phyloP scores from a whole-genome alignment of 2,113 vertebrate genomes.

The Hippoglossus stenolepis region DNA sequence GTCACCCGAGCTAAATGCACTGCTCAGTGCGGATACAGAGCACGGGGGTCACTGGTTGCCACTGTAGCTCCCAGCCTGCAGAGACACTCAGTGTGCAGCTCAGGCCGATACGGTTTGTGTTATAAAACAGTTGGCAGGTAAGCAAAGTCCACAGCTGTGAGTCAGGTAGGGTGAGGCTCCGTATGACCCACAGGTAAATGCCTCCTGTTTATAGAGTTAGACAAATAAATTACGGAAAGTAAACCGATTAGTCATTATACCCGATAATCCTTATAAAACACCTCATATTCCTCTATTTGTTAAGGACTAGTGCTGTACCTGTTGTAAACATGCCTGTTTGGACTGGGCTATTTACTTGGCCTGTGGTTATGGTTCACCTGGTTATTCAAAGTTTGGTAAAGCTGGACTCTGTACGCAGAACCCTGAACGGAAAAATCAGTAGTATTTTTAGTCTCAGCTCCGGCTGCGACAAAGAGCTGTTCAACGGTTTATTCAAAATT shows the following conservation, averaged over 20 bases:
- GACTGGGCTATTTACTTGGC: too few relatives aligned
- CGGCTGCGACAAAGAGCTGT: too few relatives aligned
- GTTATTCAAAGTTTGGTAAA: too few relatives aligned
- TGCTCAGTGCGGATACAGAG: conserved; percentile 11
- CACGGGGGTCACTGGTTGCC: conserved; percentile 27
- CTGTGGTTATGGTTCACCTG: too few relatives aligned
- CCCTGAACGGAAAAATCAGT: too few relatives aligned
- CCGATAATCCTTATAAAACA: too few relatives aligned
- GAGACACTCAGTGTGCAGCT: neutral
- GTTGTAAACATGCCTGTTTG: too few relatives aligned
- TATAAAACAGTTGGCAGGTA: conserved; percentile 32
- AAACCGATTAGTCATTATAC: neutral
- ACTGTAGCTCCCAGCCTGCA: conserved; percentile 9
- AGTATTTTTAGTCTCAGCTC: too few relatives aligned
- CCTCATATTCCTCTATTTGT: too few relatives aligned
- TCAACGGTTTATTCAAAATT: too few relatives aligned
- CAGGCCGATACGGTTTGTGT: conserved; percentile 29
- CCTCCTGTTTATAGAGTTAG: neutral
- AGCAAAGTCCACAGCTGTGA: conserved; percentile 41
- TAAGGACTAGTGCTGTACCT: too few relatives aligned
- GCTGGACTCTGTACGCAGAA: too few relatives aligned
- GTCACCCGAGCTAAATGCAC: conserved; percentile 51
- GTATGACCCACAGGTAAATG: conserved; percentile 11
- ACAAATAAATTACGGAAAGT: neutral
- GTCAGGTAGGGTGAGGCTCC: conserved; percentile 13